Evolutionary conservation across 1,140 invertebrate species (phyloP).

Genomic region (Frieseomelitta varia): DNA sequence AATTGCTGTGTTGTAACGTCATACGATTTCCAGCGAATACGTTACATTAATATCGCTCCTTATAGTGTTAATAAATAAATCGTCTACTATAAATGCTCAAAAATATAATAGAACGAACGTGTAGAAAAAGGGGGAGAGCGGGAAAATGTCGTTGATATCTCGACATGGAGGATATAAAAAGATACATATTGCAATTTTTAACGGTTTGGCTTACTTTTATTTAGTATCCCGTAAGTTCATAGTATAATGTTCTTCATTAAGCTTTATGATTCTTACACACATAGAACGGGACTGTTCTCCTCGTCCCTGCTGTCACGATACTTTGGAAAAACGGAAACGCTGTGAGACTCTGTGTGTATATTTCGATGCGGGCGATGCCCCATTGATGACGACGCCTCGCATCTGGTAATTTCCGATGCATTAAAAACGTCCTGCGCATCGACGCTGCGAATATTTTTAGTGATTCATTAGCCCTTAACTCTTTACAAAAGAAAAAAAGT

Average conservation of each 20-base stretch:
- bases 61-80: not conserved
- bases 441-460: not conserved
- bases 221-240: conserved; percentile 82
- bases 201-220: conserved; percentile 82
- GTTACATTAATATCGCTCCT: too few relatives aligned
- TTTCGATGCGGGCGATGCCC: conserved; percentile 52
- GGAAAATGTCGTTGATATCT: not conserved
- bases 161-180: not conserved
- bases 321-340: conserved; percentile 71
- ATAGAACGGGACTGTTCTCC: conserved; percentile 76
- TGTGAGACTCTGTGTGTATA: conserved; percentile 66
- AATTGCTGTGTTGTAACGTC: not conserved
- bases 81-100: not conserved
- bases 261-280: conserved; percentile 82
- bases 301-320: conserved; percentile 73
- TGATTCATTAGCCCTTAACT: not conserved
- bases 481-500: not conserved
- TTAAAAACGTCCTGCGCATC: conserved; percentile 13
- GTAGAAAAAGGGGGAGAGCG: not conserved
- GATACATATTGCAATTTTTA: conserved; percentile 54
- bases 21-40: too few relatives aligned
- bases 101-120: not conserved
- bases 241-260: conserved; percentile 82
- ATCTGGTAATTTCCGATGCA: conserved; percentile 15
- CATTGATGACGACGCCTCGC: conserved; percentile 27